Base-by-base conservation (phyloP, 1,140 invertebrate species). In the Pissodes strobi region DNA sequence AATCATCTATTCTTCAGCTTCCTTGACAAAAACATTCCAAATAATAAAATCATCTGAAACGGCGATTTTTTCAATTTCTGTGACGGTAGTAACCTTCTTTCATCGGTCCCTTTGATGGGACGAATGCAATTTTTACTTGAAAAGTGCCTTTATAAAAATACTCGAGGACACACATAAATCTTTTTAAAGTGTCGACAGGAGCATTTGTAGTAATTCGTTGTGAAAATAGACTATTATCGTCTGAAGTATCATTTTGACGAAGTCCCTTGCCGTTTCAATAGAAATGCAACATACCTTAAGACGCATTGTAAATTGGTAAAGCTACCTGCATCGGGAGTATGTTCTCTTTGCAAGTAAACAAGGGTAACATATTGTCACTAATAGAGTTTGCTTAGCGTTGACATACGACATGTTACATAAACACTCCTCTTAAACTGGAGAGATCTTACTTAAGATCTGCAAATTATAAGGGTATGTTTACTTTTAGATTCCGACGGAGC, bases 371-470 rank as follows among this genome's bases (percentile, higher is more conserved):
- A 67, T 73, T 73, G 73, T 74, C 67, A 67, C 73, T 74, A 74
- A 74, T 74, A 73, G 72, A 74, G 73, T 74, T 74, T 73, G 72
- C 45, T 46, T 59, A 69, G 64, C 66, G 66, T 67, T 74, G 73
- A 74, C 73, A 73, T 73, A 67, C 72, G 71, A 73, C 73, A 74
- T 73, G 69, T 69, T 72, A 67, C 41, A 68, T 64, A 74, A 74
- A 72, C 68, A 69, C 43, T 63, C 65, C 51, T 64, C 22, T 45
- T 56, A 66, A 57, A 18, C 15, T 25, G 21, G 57, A 64, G 63
- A 65, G 43, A 58, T 59, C 63, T 65, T 58, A 45, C 25, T 65
- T 58, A 51, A 53, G 43, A 53, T 56, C 39, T 39, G 25, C 27
- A 49, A 65, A 65, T 65, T 65, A 65, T 58, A 39, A n/a, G 45